phyloP scores from a whole-genome alignment of 2,113 vertebrate species.

The Phainopepla nitens region DNA sequence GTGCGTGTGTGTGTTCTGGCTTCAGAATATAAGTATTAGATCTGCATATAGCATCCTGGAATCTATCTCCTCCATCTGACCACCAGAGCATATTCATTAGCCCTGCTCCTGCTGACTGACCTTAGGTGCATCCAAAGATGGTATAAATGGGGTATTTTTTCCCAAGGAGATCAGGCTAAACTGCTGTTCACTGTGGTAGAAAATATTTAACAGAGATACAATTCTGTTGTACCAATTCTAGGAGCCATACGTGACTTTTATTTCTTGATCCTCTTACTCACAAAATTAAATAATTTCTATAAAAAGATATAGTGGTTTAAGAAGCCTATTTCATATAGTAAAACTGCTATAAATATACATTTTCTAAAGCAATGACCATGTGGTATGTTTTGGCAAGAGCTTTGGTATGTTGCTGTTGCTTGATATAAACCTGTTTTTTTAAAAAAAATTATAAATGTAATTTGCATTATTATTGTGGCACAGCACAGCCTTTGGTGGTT shows the following conservation, averaged over 20 bases:
- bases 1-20: neutral
- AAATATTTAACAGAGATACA: neutral
- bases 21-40: neutral
- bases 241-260: neutral
- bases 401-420: slow-evolving; percentile 6
- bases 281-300: neutral
- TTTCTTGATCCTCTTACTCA: neutral
- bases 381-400: neutral
- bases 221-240: neutral
- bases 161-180: neutral
- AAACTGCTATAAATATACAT: neutral
- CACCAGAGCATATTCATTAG: neutral
- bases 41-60: neutral
- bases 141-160: neutral
- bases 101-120: neutral
- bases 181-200: neutral
- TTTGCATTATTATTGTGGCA: neutral
- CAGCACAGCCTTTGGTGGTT: neutral
- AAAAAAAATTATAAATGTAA: neutral
- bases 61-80: neutral
- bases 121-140: neutral
- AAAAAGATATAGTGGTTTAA: neutral
- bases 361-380: neutral
- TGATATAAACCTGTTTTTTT: neutral
- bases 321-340: neutral